phyloP scores from a whole-genome alignment of 1,140 invertebrate species.

The Hydropsyche tenuis region DNA sequence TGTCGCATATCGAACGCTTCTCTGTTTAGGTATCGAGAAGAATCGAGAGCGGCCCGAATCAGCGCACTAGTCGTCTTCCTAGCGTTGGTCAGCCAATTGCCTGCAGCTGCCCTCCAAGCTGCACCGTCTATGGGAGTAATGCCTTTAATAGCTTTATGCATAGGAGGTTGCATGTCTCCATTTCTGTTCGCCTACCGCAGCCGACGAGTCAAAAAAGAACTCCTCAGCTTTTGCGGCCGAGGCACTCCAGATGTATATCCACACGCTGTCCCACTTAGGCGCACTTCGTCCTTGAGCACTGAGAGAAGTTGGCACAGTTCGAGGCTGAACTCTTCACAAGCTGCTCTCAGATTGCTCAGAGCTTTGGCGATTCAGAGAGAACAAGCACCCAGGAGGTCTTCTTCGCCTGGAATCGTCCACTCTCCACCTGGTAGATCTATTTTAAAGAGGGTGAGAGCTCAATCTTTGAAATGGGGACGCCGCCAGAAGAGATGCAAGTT shows the following conservation, averaged over 20 bases:
- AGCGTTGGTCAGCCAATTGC: slow-evolving; percentile 74
- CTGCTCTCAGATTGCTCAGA: slow-evolving; percentile 57
- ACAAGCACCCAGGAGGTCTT: background rate
- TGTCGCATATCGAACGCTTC: slow-evolving; percentile 82
- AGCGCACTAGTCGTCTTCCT: slow-evolving; percentile 75
- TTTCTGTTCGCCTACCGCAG: slow-evolving; percentile 82
- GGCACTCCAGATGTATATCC: slow-evolving; percentile 55
- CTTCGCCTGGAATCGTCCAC: slow-evolving; percentile 20
- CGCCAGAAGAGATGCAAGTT: slow-evolving; percentile 43
- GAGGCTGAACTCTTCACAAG: slow-evolving; percentile 50
- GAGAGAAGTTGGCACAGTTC: slow-evolving; percentile 44
- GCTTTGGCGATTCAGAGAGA: slow-evolving; percentile 50
- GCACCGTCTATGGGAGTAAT: slow-evolving; percentile 58
- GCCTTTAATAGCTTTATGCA: slow-evolving; percentile 70
- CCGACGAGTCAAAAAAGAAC: slow-evolving; percentile 75
- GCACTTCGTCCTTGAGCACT: slow-evolving; percentile 56
- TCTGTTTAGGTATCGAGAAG: slow-evolving; percentile 81
- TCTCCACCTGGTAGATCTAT: slow-evolving; percentile 48
- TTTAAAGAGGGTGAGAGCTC: slow-evolving; percentile 43
- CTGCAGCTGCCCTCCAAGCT: slow-evolving; percentile 59
- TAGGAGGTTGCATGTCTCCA: slow-evolving; percentile 75
- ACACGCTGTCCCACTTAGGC: slow-evolving; percentile 52
- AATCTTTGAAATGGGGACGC: slow-evolving; percentile 42
- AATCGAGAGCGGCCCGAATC: slow-evolving; percentile 80
- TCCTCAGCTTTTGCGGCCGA: slow-evolving; percentile 58